Evolutionary conservation across 2,888 invertebrate genomes (phyloP), one percentile per base, ranked within the genome.

Genomic region (Camptogramma bilineatum): DNA sequence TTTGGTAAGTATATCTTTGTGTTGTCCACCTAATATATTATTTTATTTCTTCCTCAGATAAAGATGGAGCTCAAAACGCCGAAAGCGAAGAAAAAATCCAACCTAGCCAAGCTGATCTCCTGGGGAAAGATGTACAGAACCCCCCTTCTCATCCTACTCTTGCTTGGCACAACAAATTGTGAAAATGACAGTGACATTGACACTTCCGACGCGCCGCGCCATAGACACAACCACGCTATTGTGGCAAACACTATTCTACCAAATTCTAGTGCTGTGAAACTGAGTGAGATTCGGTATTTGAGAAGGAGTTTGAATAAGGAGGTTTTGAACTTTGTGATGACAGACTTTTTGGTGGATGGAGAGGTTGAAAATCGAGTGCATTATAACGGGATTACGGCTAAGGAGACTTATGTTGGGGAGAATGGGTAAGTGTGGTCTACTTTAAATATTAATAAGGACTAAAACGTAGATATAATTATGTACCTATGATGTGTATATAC

Each of bases 331-430:
- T 96, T 96, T 84, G 88, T 96, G 69, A 93, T 95, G 81, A 94
- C 93, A 18, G 96, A 96, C 76, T 90, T 91, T 55, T 86, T 96
- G 64, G 82, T 94, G 61, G 96, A 97, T 80, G 96, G 96, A 2
- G 96, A 96, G 79, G 86, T 94, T 70, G 96, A 96, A 81, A 94
- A 94, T 13, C 86, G 95, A 59, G 91, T 96, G 60, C 94, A 94
- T 81, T 95, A 85, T 76, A 93, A 94, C 67, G 95, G 95, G 7
- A 85, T 96, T 44, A 94, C 94, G 13, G 96, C 95, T 44, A 95
- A 95, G 80, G 96, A 96, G 82, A 96, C 96, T 0, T 94, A 93
- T 51, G 94, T 95, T 48, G 93, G 91, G 4, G 77, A 73, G 62
- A 87, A 93, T 70, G 93, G 94, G 95, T 94, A 79, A 94, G 94